Evolutionary conservation across 2,113 vertebrate genomes (phyloP).

Genomic region (Hemiscyllium ocellatum): DNA sequence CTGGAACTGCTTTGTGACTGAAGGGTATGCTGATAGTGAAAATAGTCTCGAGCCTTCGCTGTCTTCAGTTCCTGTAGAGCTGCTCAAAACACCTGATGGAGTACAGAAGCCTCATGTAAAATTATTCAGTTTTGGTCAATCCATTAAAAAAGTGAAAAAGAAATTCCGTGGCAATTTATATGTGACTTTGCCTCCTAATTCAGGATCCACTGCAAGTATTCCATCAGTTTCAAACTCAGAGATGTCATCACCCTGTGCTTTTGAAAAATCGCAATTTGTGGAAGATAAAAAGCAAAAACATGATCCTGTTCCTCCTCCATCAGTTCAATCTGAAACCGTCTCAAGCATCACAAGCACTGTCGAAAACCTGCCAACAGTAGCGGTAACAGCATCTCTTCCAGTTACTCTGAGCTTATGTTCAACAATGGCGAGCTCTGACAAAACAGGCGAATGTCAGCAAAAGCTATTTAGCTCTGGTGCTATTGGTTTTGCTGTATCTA

Average conservation of each 20-base stretch:
- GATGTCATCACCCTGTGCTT: neutral
- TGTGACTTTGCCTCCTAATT: neutral
- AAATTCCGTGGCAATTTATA: neutral
- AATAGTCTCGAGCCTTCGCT: neutral
- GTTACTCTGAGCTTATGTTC: neutral
- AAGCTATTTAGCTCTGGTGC: neutral
- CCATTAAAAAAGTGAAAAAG: slow-evolving; percentile 2
- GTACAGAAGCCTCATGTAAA: neutral
- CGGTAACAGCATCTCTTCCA: neutral
- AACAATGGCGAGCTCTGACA: neutral
- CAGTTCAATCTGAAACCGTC: neutral
- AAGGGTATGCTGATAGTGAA: neutral
- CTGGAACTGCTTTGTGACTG: slow-evolving; percentile 30
- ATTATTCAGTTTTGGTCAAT: neutral
- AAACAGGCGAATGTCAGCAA: neutral
- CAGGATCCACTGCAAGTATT: neutral
- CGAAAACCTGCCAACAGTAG: neutral
- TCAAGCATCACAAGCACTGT: neutral
- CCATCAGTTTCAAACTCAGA: neutral
- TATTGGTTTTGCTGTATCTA: neutral
- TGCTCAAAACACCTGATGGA: neutral
- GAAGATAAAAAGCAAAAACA: neutral
- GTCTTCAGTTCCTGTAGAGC: neutral
- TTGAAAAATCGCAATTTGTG: neutral
- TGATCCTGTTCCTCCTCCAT: neutral